Evolutionary conservation across 1,140 invertebrate genomes (phyloP).

Genomic region (Bombus balteatus): DNA sequence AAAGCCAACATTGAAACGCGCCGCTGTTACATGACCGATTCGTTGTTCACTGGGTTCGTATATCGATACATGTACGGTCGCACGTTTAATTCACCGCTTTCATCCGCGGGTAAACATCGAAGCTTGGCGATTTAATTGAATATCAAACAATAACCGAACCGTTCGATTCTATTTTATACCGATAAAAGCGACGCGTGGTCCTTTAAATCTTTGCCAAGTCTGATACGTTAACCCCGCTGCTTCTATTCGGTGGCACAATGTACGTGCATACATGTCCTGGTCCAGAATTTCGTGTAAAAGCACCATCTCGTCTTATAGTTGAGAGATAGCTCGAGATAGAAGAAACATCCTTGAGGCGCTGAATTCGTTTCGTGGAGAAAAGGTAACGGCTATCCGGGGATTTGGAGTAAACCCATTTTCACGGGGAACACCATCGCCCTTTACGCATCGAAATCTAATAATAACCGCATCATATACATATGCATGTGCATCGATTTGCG

Average conservation of each 20-base stretch:
- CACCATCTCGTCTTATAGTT: not conserved
- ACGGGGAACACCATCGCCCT: constrained; percentile 6
- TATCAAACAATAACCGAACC: constrained; percentile 39
- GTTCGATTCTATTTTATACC: not conserved
- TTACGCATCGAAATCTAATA: constrained; percentile 47
- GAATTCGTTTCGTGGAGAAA: not conserved
- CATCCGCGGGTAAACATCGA: constrained; percentile 34
- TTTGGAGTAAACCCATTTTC: constrained; percentile 21
- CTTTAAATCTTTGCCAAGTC: constrained; percentile 19
- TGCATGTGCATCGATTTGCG: constrained; percentile 29
- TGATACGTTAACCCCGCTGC: not conserved
- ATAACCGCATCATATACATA: constrained; percentile 43
- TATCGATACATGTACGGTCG: not conserved
- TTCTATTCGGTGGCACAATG: not conserved
- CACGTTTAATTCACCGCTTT: constrained; percentile 31
- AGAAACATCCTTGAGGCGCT: not conserved
- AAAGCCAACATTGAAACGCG: not conserved
- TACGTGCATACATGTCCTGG: not conserved
- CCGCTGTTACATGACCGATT: not conserved
- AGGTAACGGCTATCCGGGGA: not conserved
- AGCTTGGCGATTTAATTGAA: constrained; percentile 29
- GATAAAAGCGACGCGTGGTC: not conserved
- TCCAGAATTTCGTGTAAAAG: not conserved
- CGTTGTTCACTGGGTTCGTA: not conserved
- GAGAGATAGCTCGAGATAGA: not conserved